Evolutionary conservation across 2,888 invertebrate species (phyloP), one percentile per base, ranked within the genome.

Genomic region (Caenorhabditis sinica): DNA sequence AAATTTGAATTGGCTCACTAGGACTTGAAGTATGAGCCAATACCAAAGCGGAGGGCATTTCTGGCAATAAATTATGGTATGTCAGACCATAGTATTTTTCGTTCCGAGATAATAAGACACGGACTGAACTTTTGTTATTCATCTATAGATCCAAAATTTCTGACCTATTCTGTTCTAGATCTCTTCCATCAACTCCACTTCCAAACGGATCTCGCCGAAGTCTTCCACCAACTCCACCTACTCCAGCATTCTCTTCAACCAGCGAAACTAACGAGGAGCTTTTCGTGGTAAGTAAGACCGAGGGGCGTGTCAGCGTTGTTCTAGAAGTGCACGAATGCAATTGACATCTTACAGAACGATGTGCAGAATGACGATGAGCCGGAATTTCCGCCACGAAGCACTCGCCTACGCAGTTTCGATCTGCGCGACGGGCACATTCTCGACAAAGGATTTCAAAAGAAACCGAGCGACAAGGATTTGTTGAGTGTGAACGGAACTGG

Each of bases 361-460:
- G 83, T 63, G 68, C 68, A 56, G 36, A 75, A 83, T 68, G 79
- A 63, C 61, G 68, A 83, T 30, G 83, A 83, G 40, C 33, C 56
- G 20, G 60, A 73, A n/a, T 65, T 60, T 51, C 43, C 51, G 8
- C 71, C 76, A 13, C 65, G 80, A 11, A 74, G 77, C 45, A 74
- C 61, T 58, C 68, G 83, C 43, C 63, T 83, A 28, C 68, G 83
- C 49, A 83, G 83, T 53, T 83, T 83, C 28, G 83, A 83, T 49
- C 75, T 83, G 15, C 79, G 83, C 40, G 83, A 79, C 72, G 83
- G 83, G 13, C 79, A 79, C 36, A 51, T 83, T 49, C 53, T 83
- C 13, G 83, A 83, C 58, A 79, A 75, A 66, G 83, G 83, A 61
- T 83, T 80, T 53, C 83, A 83, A 65, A 79, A 83, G 72, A 79